Conservation (phyloP, 2,797 vertebrate genomes). For the Carcharodon carcharias region DNA sequence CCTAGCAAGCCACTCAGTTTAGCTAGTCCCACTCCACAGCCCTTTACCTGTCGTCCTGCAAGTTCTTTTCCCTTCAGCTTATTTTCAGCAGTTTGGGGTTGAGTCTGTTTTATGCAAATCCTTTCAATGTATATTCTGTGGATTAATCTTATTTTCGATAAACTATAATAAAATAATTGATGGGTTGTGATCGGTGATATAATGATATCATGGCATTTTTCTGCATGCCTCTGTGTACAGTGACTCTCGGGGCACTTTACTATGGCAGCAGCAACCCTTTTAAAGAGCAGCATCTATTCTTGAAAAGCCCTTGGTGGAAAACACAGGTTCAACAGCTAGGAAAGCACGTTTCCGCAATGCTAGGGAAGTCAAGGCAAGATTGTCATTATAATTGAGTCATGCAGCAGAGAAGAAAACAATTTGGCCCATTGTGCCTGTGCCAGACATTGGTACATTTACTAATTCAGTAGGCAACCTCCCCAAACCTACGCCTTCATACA, state of each 20-base stretch:
- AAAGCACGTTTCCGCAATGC: not conserved
- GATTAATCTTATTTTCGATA: not conserved
- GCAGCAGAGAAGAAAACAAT: not conserved
- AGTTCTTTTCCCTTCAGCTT: too few species aligned
- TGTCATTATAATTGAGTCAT: not conserved
- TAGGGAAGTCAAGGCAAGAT: not conserved
- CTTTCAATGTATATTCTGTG: not conserved
- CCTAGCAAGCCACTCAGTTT: too few species aligned
- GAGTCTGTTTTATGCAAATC: too few species aligned
- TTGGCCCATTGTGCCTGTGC: not conserved
- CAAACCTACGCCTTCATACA: not conserved
- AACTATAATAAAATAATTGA: not conserved
- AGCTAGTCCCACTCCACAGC: too few species aligned
- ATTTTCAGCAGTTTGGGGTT: too few species aligned
- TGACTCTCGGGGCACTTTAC: not conserved
- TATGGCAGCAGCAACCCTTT: not conserved
- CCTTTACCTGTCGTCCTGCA: too few species aligned
- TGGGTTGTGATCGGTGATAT: not conserved
- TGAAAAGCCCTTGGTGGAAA: not conserved
- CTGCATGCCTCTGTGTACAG: not conserved
- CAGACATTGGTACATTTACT: not conserved
- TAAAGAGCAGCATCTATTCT: not conserved
- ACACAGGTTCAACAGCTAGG: not conserved
- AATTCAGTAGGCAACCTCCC: not conserved
- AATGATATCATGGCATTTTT: not conserved